These are phyloP conservation scores for Florisuga fusca DNA, from an alignment of 2,797 vertebrate genomes.

Conservation along the genomic window DNA sequence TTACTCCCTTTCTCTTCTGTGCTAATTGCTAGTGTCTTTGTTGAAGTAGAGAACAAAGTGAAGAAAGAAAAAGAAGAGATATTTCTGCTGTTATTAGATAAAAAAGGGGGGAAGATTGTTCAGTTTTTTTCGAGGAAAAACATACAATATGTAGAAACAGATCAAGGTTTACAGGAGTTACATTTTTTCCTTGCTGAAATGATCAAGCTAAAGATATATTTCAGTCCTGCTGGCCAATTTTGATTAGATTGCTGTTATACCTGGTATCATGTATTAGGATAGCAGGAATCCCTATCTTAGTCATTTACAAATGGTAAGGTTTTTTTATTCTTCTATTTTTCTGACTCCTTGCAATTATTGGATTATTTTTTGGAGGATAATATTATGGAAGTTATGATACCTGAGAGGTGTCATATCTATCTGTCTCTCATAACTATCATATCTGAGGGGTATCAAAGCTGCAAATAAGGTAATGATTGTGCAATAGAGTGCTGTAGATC, in stretches of 20 bases:
- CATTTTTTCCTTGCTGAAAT: background rate
- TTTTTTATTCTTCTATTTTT: slow-evolving; percentile 41
- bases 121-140: background rate
- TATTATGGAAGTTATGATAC: slow-evolving; percentile 49
- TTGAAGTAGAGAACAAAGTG: background rate
- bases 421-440: too few species aligned
- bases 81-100: background rate
- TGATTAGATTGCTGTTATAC: slow-evolving; percentile 27
- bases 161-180: background rate
- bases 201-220: slow-evolving; percentile 14
- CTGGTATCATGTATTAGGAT: background rate
- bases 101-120: background rate
- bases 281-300: background rate
- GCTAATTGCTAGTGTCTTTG: slow-evolving; percentile 15
- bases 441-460: background rate
- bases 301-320: slow-evolving; percentile 15
- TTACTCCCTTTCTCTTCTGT: background rate
- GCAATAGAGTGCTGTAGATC: background rate
- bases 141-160: background rate
- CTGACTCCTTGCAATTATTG: slow-evolving; percentile 28
- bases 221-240: slow-evolving; percentile 49
- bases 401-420: background rate
- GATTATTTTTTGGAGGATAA: background rate
- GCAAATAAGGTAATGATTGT: slow-evolving; percentile 30
- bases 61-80: background rate